These are phyloP conservation scores for Halisarca cf. caerulea DNA, from an alignment of 37 sponge, comb jelly and placozoan species.

Conservation along the genomic window DNA sequence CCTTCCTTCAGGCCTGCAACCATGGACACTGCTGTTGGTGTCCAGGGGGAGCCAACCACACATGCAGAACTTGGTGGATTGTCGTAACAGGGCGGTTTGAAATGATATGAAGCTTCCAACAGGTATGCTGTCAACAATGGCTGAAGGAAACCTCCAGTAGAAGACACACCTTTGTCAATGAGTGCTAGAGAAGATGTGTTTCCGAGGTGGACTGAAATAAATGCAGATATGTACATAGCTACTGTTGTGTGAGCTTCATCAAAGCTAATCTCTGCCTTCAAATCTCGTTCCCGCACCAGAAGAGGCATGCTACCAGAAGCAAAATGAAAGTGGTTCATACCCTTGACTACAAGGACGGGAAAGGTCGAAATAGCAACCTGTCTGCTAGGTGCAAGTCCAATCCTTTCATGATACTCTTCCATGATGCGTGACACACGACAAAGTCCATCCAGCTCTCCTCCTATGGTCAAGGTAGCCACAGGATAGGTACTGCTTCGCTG, in stretches of 20 bases:
- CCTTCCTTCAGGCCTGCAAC: constrained; percentile 57
- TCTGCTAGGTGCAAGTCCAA: background rate
- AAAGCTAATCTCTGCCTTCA: constrained; percentile 66
- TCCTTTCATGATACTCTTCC: constrained; percentile 71
- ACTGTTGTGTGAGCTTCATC: constrained; percentile 60
- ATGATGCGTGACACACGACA: constrained; percentile 70
- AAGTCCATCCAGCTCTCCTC: constrained; percentile 86
- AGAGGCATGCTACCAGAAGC: constrained; percentile 54
- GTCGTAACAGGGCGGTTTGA: constrained; percentile 77
- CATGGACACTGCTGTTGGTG: constrained; percentile 27
- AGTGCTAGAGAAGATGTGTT: background rate
- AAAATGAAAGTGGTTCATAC: constrained; percentile 77
- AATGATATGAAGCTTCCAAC: constrained; percentile 72
- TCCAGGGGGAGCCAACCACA: constrained; percentile 57
- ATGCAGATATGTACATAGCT: constrained; percentile 31
- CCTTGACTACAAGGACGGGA: constrained; percentile 67
- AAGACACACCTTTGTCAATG: background rate
- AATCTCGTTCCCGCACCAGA: constrained; percentile 51
- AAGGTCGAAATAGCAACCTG: constrained; percentile 25
- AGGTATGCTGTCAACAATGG: constrained; percentile 66
- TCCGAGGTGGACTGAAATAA: constrained; percentile 36
- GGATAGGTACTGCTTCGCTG: constrained; percentile 57
- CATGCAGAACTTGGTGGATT: constrained; percentile 58
- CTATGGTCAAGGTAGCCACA: constrained; percentile 66
- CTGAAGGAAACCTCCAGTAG: constrained; percentile 43